These are phyloP conservation scores for Nesoenas mayeri DNA, from an alignment of 2,113 vertebrate genomes.

Conservation along the genomic window DNA sequence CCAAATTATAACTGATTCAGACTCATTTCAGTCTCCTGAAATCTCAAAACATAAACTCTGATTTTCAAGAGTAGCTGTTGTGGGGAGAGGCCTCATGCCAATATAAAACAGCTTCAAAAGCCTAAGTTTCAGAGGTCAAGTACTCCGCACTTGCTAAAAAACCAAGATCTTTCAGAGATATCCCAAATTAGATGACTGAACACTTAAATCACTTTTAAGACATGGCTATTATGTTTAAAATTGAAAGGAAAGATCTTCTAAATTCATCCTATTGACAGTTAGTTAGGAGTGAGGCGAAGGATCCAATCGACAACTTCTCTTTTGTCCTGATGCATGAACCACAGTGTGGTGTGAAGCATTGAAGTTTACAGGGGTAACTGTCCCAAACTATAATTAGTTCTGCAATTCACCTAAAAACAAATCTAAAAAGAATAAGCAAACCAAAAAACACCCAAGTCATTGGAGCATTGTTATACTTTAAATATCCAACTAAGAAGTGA, in stretches of 20 bases:
- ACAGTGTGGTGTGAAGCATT: neutral
- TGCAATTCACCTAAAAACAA: neutral
- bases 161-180: neutral
- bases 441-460: rapidly evolving
- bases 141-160: neutral
- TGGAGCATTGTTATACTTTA: neutral
- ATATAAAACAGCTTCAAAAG: neutral
- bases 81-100: neutral
- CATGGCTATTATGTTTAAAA: neutral
- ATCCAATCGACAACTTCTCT: neutral
- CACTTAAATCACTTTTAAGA: neutral
- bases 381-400: neutral
- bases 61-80: neutral
- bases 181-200: neutral
- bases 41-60: neutral
- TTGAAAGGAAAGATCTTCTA: neutral
- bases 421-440: neutral
- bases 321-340: neutral
- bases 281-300: neutral
- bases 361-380: neutral
- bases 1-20: constrained; percentile 16
- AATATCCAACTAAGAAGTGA: neutral
- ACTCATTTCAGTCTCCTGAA: constrained; percentile 24
- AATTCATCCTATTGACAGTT: neutral
- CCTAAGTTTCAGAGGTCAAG: neutral